Conservation (phyloP, 2,888 invertebrate species). For the Tenthredo livida region DNA sequence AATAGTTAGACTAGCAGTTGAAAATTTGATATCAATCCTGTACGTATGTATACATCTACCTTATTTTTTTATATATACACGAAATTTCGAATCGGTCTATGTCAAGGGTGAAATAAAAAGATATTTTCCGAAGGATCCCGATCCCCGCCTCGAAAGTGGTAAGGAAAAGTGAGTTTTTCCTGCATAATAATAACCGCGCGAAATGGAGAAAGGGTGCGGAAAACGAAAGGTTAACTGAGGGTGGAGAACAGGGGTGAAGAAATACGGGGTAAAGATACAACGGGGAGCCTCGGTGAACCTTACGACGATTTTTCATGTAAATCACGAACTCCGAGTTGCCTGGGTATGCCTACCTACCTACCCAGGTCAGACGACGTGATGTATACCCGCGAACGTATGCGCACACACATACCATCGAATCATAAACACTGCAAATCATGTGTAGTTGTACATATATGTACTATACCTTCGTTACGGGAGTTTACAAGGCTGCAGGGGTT, state of each 20-base stretch:
- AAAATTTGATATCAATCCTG: neutral
- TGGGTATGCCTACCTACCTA: slow-evolving; percentile 1
- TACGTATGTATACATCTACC: neutral
- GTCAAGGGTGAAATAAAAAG: neutral
- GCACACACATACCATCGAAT: neutral
- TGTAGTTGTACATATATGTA: neutral
- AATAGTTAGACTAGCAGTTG: neutral
- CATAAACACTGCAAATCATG: neutral
- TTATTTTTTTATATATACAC: neutral
- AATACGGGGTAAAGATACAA: slow-evolving; percentile 31
- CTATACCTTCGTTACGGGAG: neutral
- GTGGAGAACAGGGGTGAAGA: neutral
- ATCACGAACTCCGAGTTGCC: slow-evolving; percentile 29
- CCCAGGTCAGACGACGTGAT: slow-evolving; percentile 17
- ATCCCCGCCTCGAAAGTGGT: neutral
- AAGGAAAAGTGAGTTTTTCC: neutral
- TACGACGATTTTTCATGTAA: slow-evolving; percentile 40
- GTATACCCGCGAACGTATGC: neutral
- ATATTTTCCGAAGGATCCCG: neutral
- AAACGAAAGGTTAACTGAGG: slow-evolving; percentile 36
- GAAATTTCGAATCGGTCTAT: neutral
- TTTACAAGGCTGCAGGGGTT: slow-evolving; percentile 13
- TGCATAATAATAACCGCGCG: slow-evolving; percentile 30
- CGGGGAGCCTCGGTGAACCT: slow-evolving; percentile 24
- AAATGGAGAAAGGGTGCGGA: slow-evolving; percentile 23